Base-by-base conservation (phyloP, 92 coral and sea anemone genomes). In the Parazoanthus swiftii region DNA sequence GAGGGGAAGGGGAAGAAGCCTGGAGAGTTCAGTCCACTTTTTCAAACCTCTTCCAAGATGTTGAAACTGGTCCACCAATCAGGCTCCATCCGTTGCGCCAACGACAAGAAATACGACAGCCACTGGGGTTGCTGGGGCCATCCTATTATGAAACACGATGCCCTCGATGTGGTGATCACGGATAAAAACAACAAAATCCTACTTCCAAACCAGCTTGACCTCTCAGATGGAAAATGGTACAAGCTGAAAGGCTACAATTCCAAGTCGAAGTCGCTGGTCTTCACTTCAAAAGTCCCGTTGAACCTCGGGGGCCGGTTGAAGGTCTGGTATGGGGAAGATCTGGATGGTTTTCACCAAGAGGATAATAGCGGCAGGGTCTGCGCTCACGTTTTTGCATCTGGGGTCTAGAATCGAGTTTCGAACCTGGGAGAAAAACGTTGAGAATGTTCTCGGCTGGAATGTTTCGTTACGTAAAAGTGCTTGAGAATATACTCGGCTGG, bases 111-210 rank as follows among this genome's bases (percentile, higher is more conserved):
- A 66, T 26, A 35, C 35, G 20, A 81, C 85, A 50, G 68, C 68
- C 18, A 81, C 9, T 81, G 85, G 85, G 85, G 85, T 23, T 81
- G 85, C 66, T 72, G 76, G 76, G 76, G 37, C 2, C 42, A 72
- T 10, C 76, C 21, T 20, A 11, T 1, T 29, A 13, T 72, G 76
- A 72, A 72, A 37, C 4, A 26, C 3, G 76, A 72, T 10, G 76
- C 6, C 5, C 76, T 72, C 0, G 18, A 72, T 37, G 76, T 72
- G 16, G 42, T 72, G 39, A 9, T 72, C 76, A 72, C 76, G 15
- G 42, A 72, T 72, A 0, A 15, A 1, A 4, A 1, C 37, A 29
- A 72, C 37, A 33, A 72, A 72, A 72, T 72, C 43, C 76, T 51
- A 51, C 58, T 51, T 51, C 58, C 58, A 51, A 51, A 2, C 0